A percentile compares a stretch with the other conserved stretches of the same genome.
phyloP scores from a whole-genome alignment of 1,140 invertebrate species.

The Grapholita molesta region DNA sequence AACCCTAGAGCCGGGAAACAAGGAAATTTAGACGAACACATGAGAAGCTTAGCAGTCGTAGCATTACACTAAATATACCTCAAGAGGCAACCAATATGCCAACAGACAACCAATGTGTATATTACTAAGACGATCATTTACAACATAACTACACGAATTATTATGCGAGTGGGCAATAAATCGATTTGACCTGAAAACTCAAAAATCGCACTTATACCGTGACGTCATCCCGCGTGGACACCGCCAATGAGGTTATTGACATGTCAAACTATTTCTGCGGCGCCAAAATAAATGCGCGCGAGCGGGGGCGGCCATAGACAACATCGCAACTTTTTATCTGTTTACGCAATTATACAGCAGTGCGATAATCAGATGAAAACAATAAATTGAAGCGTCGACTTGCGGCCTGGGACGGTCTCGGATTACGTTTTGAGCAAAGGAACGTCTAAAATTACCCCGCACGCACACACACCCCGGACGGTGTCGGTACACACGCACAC shows the following conservation, averaged over 20 bases:
- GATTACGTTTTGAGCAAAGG: slow-evolving; percentile 76
- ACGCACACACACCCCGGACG: slow-evolving; percentile 51
- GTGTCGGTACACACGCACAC: slow-evolving; percentile 59
- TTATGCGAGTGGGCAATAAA: slow-evolving; percentile 53
- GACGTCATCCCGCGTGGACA: slow-evolving; percentile 67
- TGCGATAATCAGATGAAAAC: slow-evolving; percentile 72
- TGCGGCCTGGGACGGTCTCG: slow-evolving; percentile 72
- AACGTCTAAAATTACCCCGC: slow-evolving; percentile 77
- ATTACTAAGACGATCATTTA: slow-evolving; percentile 23
- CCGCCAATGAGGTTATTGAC: slow-evolving; percentile 72
- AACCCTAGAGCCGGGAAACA: background rate
- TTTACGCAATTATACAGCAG: slow-evolving; percentile 41
- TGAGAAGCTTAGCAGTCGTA: background rate
- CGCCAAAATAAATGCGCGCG: slow-evolving; percentile 71
- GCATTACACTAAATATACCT: background rate
- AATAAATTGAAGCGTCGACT: slow-evolving; percentile 74
- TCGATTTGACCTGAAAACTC: slow-evolving; percentile 70
- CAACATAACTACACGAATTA: slow-evolving; percentile 38
- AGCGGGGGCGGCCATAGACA: slow-evolving; percentile 35
- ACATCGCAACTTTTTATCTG: slow-evolving; percentile 19
- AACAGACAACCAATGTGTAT: no score
- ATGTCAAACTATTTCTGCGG: slow-evolving; percentile 73
- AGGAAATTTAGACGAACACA: background rate
- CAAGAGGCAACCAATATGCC: background rate
- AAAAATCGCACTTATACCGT: slow-evolving; percentile 49